Percentiles rank a stretch among this genome's conserved stretches.
Conservation (phyloP, 1,140 invertebrate genomes). For the Drosophila navojoa region DNA sequence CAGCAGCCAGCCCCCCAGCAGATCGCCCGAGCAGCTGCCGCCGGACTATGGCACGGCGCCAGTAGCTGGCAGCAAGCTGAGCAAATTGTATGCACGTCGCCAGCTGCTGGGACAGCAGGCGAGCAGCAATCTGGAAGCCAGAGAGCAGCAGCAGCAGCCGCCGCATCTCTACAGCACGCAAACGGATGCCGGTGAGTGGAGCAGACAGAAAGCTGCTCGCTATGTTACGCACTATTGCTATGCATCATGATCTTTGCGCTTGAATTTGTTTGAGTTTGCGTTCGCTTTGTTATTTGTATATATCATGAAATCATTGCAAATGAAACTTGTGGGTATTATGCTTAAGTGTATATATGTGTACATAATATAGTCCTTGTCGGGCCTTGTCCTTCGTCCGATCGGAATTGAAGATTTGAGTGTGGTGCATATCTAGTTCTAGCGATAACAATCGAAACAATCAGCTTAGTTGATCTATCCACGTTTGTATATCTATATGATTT, state of each 20-base stretch:
- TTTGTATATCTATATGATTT: too few species aligned
- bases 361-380: too few species aligned
- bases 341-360: too few species aligned
- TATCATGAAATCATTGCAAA: not conserved
- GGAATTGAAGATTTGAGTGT: too few species aligned
- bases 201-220: not conserved
- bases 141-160: constrained; percentile 50
- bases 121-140: constrained; percentile 50
- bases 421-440: too few species aligned
- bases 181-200: constrained; percentile 58
- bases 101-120: constrained; percentile 60
- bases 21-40: constrained; percentile 27
- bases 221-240: not conserved
- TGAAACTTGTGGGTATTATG: too few species aligned
- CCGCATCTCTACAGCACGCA: constrained; percentile 5
- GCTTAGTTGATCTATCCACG: too few species aligned
- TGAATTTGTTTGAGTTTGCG: not conserved
- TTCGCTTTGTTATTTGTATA: not conserved
- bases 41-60: constrained; percentile 1
- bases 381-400: too few species aligned
- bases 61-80: constrained; percentile 61
- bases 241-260: not conserved
- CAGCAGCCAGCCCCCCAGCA: constrained; percentile 23
- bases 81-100: constrained; percentile 72
- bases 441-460: too few species aligned